phyloP scores from a whole-genome alignment of 2,888 invertebrate genomes.

The Boloria selene region DNA sequence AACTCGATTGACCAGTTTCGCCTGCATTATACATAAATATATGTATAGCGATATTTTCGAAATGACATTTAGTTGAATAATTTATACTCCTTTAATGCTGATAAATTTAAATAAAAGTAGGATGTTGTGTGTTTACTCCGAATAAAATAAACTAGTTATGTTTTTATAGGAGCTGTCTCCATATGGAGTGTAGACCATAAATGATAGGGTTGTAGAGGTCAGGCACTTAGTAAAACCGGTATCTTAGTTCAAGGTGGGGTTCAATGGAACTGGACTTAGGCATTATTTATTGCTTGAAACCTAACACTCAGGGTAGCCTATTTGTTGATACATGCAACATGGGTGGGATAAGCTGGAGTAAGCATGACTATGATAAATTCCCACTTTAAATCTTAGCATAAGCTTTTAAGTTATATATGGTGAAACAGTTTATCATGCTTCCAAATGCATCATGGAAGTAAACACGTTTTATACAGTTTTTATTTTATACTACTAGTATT shows the following conservation, averaged over 20 bases:
- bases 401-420: constrained; percentile 1
- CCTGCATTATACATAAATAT: neutral
- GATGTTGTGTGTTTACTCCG: constrained; percentile 1
- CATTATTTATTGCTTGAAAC: constrained; percentile 29
- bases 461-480: too few species aligned
- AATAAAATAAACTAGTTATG: constrained; percentile 17
- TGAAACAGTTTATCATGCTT: constrained; percentile 9
- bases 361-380: constrained; percentile 18
- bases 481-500: too few species aligned
- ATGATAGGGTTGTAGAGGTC: constrained; percentile 35
- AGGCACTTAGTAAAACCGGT: constrained; percentile 35
- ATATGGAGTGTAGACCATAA: constrained; percentile 33
- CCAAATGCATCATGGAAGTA: neutral
- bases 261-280: constrained; percentile 33
- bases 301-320: constrained; percentile 30
- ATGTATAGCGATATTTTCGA: neutral
- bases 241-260: constrained; percentile 35
- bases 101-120: constrained; percentile 25
- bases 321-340: constrained; percentile 28
- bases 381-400: constrained; percentile 11
- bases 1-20: neutral
- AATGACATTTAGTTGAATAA: constrained; percentile 3
- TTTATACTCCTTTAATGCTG: constrained; percentile 3
- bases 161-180: constrained; percentile 25
- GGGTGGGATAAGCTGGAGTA: constrained; percentile 24